phyloP scores from a whole-genome alignment of 2,888 invertebrate genomes.

The Trissonchulus sp. region DNA sequence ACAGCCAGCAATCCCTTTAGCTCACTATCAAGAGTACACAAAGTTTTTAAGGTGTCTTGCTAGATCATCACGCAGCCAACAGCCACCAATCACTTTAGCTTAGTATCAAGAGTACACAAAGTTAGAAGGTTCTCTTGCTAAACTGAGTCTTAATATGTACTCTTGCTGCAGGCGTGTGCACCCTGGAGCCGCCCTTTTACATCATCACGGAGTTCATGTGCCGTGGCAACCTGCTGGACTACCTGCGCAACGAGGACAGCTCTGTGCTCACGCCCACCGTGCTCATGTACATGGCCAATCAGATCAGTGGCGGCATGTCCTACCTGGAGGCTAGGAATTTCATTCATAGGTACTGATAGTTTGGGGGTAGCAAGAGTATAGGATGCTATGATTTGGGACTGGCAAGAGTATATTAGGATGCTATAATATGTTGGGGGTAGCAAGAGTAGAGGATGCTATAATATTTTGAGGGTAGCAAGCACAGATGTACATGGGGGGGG shows the following conservation, averaged over 20 bases:
- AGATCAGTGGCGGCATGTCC: conserved; percentile 97
- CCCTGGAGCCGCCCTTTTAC: conserved; percentile 96
- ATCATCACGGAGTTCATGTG: conserved; percentile 99
- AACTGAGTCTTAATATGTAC: conserved; percentile 16
- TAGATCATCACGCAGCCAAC: too few relatives aligned
- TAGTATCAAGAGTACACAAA: too few relatives aligned
- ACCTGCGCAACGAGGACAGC: conserved; percentile 72
- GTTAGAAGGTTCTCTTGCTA: too few relatives aligned
- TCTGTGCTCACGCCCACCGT: conserved; percentile 82
- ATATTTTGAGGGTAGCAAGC: background rate
- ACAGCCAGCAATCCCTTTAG: too few relatives aligned
- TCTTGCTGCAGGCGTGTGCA: conserved; percentile 69
- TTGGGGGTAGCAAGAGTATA: background rate
- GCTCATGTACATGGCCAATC: conserved; percentile 98
- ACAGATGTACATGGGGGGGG: background rate
- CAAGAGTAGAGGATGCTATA: background rate
- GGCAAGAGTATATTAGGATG: background rate
- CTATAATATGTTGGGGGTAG: background rate
- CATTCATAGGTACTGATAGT: conserved; percentile 67
- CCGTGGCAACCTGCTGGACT: conserved; percentile 93
- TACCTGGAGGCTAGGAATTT: conserved; percentile 91
- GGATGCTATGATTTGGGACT: background rate
- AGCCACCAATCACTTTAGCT: too few relatives aligned
- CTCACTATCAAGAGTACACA: too few relatives aligned
- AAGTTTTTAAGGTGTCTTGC: too few relatives aligned